Evolutionary conservation across 2,888 invertebrate species (phyloP).

Genomic region (Ceraclea dissimilis): DNA sequence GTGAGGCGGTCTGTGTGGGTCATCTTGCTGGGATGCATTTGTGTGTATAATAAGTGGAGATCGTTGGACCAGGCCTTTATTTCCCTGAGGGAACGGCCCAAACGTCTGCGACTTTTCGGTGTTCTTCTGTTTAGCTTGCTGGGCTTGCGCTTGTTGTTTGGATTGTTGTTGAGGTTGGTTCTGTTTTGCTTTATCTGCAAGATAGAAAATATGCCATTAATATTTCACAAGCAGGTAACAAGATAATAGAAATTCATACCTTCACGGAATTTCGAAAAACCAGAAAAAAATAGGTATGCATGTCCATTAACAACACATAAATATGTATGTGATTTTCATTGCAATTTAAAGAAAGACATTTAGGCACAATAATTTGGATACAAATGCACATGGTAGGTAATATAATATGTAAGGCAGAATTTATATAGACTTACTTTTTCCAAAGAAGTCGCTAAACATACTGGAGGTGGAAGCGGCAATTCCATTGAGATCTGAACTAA

Average conservation of each 20-base stretch:
- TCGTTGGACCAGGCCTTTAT: slow-evolving; percentile 80
- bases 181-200: slow-evolving; percentile 20
- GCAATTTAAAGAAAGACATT: too few relatives aligned
- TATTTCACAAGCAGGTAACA: too few relatives aligned
- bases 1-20: slow-evolving; percentile 59
- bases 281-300: too few relatives aligned
- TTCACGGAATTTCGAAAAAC: too few relatives aligned
- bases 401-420: too few relatives aligned
- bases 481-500: slow-evolving; percentile 88
- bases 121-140: slow-evolving; percentile 41
- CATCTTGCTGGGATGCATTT: slow-evolving; percentile 59
- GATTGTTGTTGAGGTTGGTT: slow-evolving; percentile 30
- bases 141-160: slow-evolving; percentile 32
- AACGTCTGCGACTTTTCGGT: slow-evolving; percentile 52
- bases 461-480: slow-evolving; percentile 87
- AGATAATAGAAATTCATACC: too few relatives aligned
- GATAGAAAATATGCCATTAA: neutral
- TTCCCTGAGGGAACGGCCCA: slow-evolving; percentile 70
- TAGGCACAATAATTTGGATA: too few relatives aligned
- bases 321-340: too few relatives aligned
- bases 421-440: slow-evolving; percentile 50
- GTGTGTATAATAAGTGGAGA: slow-evolving; percentile 83
- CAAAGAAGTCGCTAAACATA: slow-evolving; percentile 93
- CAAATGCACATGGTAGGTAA: too few relatives aligned
- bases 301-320: too few relatives aligned